These are phyloP conservation scores for Meriones psammophilus DNA, from an alignment of 2,797 vertebrate genomes.

Conservation along the genomic window DNA sequence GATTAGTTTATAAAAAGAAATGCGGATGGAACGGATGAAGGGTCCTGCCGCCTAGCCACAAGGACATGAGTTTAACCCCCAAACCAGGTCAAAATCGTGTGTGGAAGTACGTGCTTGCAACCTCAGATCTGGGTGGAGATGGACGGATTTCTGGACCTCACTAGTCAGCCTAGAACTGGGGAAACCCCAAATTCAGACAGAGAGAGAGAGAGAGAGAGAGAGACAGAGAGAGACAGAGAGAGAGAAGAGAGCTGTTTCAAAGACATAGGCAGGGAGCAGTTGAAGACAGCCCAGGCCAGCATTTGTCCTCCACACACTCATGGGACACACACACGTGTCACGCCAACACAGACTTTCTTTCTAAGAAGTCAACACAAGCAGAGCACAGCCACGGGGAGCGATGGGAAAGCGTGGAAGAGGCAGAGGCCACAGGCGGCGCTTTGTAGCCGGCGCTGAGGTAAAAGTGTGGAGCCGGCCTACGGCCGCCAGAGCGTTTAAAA, in stretches of 20 bases:
- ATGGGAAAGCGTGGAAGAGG: neutral
- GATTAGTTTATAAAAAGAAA: neutral
- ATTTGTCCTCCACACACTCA: too few species aligned
- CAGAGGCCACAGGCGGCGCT: neutral
- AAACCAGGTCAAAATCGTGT: accelerated
- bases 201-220: neutral
- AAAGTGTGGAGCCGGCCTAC: neutral
- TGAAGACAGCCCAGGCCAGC: neutral
- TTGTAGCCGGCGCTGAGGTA: neutral
- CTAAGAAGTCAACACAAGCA: neutral
- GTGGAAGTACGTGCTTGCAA: neutral
- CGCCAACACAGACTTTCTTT: too few species aligned
- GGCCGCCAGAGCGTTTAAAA: neutral
- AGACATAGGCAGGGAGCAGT: neutral
- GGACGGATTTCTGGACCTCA: neutral
- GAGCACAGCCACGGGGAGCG: too few species aligned
- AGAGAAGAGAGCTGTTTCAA: neutral
- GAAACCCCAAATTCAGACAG: neutral
- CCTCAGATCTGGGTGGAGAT: neutral
- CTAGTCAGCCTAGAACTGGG: neutral
- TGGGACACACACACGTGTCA: neutral
- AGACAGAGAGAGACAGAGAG: too few species aligned
- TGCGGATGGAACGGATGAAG: neutral
- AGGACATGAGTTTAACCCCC: neutral
- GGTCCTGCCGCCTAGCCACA: neutral